Conservation (phyloP, 2,888 invertebrate genomes). For the Caradrina kadenii region DNA sequence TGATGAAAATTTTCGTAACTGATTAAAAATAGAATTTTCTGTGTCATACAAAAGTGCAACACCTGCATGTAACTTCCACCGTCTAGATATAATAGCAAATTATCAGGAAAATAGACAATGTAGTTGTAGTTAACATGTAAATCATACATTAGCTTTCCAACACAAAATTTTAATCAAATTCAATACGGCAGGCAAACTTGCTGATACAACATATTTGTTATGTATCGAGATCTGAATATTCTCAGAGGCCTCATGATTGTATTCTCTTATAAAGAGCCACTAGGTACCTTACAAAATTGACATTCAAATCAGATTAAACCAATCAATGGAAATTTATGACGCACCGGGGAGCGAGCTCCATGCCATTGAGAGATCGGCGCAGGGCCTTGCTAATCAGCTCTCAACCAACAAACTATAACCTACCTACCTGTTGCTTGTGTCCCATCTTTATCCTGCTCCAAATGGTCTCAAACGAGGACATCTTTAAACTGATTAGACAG, state of each 20-base stretch:
- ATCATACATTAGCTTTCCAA: too few species aligned
- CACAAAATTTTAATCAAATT: too few species aligned
- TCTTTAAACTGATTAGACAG: slow-evolving; percentile 51
- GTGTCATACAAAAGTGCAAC: too few species aligned
- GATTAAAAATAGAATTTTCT: too few species aligned
- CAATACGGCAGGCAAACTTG: slow-evolving; percentile 35
- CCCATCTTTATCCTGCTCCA: slow-evolving; percentile 67
- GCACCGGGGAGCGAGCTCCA: slow-evolving; percentile 84
- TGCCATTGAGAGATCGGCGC: slow-evolving; percentile 85
- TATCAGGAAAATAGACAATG: too few species aligned
- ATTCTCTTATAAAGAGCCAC: slow-evolving; percentile 86
- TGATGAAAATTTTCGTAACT: too few species aligned
- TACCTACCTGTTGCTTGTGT: slow-evolving; percentile 70
- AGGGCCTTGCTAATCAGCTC: slow-evolving; percentile 84
- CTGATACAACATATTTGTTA: slow-evolving; percentile 82
- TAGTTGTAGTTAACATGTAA: too few species aligned
- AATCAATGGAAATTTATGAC: slow-evolving; percentile 91
- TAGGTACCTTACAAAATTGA: slow-evolving; percentile 85
- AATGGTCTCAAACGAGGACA: slow-evolving; percentile 53
- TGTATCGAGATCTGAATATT: slow-evolving; percentile 79
- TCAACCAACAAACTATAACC: slow-evolving; percentile 74
- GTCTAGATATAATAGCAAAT: too few species aligned
- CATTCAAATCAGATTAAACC: slow-evolving; percentile 91
- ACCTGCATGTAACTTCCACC: too few species aligned
- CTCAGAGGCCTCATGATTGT: slow-evolving; percentile 80